A percentile compares a stretch with the other conserved stretches of the same genome.
These are phyloP conservation scores for Diadegma fenestrale DNA, from an alignment of 2,888 invertebrate species.

Conservation along the genomic window DNA sequence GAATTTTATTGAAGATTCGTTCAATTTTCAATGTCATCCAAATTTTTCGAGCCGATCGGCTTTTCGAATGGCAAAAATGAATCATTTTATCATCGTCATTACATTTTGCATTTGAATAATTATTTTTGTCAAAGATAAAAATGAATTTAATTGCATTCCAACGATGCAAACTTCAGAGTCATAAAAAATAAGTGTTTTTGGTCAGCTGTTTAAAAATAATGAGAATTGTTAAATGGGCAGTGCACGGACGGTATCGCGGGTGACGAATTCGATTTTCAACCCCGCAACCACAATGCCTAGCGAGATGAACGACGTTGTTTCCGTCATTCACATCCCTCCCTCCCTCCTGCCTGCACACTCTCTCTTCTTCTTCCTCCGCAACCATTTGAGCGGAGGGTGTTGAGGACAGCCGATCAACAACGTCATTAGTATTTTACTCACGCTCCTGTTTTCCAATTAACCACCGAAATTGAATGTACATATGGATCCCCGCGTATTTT, in stretches of 20 bases:
- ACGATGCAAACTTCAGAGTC: no score
- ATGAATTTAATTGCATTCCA: no score
- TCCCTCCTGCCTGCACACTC: neutral
- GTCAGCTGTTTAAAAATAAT: constrained; percentile 18
- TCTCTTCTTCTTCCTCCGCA: constrained; percentile 12
- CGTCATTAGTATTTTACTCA: constrained; percentile 57
- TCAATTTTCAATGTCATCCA: no score
- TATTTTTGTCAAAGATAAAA: no score
- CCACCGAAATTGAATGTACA: constrained; percentile 55
- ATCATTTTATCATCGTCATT: no score
- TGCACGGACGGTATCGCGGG: constrained; percentile 6
- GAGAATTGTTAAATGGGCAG: constrained; percentile 25
- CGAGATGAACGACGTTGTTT: constrained; percentile 33
- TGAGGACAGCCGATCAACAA: constrained; percentile 50
- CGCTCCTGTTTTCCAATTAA: constrained; percentile 50
- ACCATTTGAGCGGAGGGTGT: constrained; percentile 19
- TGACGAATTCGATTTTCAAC: constrained; percentile 43
- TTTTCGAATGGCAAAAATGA: no score
- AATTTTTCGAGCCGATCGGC: no score
- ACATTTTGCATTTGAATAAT: no score
- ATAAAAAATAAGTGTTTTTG: constrained; percentile 8
- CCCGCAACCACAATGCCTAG: constrained; percentile 33
- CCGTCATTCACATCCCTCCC: constrained; percentile 21
- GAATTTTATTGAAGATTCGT: no score
- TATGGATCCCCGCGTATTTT: constrained; percentile 5